Evolutionary conservation across 1,140 invertebrate genomes (phyloP).

Genomic region (Cheumatopsyche charites): DNA sequence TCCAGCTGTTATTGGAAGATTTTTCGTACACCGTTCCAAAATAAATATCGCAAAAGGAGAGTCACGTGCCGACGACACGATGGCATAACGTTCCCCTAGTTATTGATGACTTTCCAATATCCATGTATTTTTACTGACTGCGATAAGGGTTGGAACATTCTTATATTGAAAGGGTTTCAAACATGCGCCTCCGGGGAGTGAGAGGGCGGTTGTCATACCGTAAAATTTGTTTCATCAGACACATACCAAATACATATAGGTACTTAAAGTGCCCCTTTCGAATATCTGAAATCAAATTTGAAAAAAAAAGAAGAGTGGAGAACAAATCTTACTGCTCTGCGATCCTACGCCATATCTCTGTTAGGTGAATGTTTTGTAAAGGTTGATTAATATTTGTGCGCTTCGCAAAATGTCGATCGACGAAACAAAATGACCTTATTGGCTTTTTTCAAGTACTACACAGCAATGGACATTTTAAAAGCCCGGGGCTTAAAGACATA

Average conservation of each 20-base stretch:
- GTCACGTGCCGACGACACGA: slow-evolving; percentile 36
- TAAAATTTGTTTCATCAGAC: slow-evolving; percentile 33
- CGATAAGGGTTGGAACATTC: slow-evolving; percentile 35
- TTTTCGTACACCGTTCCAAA: slow-evolving; percentile 23
- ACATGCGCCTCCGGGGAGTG: neutral
- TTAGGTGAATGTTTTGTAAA: too few species aligned
- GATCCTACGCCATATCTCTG: too few species aligned
- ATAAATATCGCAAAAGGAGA: slow-evolving; percentile 37
- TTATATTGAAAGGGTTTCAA: slow-evolving; percentile 36
- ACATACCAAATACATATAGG: slow-evolving; percentile 32
- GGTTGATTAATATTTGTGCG: too few species aligned
- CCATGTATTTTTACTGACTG: slow-evolving; percentile 35
- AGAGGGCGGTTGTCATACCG: slow-evolving; percentile 30
- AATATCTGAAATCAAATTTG: too few species aligned
- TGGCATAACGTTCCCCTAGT: slow-evolving; percentile 34
- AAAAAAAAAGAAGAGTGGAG: too few species aligned
- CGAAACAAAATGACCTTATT: slow-evolving; percentile 32
- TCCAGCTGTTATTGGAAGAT: slow-evolving; percentile 8
- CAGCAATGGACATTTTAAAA: slow-evolving; percentile 44
- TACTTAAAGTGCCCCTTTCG: slow-evolving; percentile 7
- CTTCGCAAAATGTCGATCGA: neutral
- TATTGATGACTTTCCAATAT: slow-evolving; percentile 42
- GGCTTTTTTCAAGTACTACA: slow-evolving; percentile 35
- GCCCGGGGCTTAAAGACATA: slow-evolving; percentile 42
- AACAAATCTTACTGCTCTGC: too few species aligned